Base-by-base conservation (phyloP, 2,797 vertebrate species). In the Sebastiscus tertius region DNA sequence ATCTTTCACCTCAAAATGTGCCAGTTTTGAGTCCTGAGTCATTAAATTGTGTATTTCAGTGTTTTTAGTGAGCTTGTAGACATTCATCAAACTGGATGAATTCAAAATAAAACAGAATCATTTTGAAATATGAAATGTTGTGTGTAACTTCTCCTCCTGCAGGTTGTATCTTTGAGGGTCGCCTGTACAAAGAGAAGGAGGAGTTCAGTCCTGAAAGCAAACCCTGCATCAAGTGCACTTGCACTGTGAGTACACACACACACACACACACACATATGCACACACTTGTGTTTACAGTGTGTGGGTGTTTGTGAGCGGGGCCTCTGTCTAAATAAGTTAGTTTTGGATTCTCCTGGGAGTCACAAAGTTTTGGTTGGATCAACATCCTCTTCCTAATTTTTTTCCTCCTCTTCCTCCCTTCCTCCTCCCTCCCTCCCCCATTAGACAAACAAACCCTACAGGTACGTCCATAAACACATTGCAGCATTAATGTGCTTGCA, bases 151-250 rank as follows among this genome's bases (percentile, higher is more conserved):
- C 7, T 76, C 11, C 52, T 49, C 11, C 52, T 49, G 12, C 85
- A 93, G 93, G 87, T 55, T 95, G 93, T 39, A 91, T 97, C 90
- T 98, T 99, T 79, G 98, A 98, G 94, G 98, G 97, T 13, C 96
- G 93, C 55, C 95, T 97, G 77, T 97, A 98, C 94, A 96, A 92
- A 88, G 98, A 99, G 94, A 97, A 95, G 82, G 97, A 98, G 86
- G 97, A 98, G 89, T 99, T 99, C 92, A 96, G 95, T 81, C 98
- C 97, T 2, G 97, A 99, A 92, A 97, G 96, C 58, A 96, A 96
- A 91, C 96, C 96, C 74, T 99, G 98, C 87, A 96, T 96, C 93
- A 97, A 93, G 90, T 99, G 98, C 85, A 96, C 95, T 78, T 99
- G 98, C 93, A 94, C 96, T 49, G 98, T 99, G 94, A 99, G 98